These are phyloP conservation scores for Parapsyche elsis DNA, from an alignment of 1,140 invertebrate genomes.

Conservation along the genomic window DNA sequence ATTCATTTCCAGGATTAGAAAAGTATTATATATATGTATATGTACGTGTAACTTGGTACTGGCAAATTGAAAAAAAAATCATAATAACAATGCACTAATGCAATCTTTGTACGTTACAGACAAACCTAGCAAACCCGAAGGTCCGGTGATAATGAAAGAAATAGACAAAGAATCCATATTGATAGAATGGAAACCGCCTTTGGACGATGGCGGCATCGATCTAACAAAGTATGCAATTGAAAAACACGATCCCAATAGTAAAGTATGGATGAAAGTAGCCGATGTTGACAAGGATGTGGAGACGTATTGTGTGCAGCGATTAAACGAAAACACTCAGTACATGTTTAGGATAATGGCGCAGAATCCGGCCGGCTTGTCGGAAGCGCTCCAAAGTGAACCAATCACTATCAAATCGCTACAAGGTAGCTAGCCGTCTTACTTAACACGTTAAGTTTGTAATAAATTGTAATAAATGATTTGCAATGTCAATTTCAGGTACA, in stretches of 20 bases:
- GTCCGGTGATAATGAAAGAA: slow-evolving; percentile 79
- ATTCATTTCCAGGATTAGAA: too few species aligned
- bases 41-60: too few species aligned
- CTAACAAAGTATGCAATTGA: slow-evolving; percentile 85
- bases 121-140: slow-evolving; percentile 84
- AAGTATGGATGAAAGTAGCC: slow-evolving; percentile 80
- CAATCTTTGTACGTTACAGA: slow-evolving; percentile 66
- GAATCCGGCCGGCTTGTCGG: slow-evolving; percentile 83
- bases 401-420: slow-evolving; percentile 74
- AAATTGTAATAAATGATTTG: background rate
- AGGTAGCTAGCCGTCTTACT: slow-evolving; percentile 62
- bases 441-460: too few species aligned
- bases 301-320: slow-evolving; percentile 79
- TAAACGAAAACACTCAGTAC: slow-evolving; percentile 83
- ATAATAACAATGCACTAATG: slow-evolving; percentile 47
- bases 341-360: slow-evolving; percentile 86
- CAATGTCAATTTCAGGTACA: slow-evolving; percentile 69
- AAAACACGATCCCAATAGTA: slow-evolving; percentile 76
- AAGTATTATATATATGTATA: too few species aligned
- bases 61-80: too few species aligned
- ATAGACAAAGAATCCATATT: slow-evolving; percentile 78
- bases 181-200: slow-evolving; percentile 84
- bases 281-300: slow-evolving; percentile 79
- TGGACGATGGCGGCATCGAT: slow-evolving; percentile 82
- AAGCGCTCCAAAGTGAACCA: slow-evolving; percentile 77